Base-by-base conservation (phyloP, 2,888 invertebrate genomes). In the Trichopoda pennipes region DNA sequence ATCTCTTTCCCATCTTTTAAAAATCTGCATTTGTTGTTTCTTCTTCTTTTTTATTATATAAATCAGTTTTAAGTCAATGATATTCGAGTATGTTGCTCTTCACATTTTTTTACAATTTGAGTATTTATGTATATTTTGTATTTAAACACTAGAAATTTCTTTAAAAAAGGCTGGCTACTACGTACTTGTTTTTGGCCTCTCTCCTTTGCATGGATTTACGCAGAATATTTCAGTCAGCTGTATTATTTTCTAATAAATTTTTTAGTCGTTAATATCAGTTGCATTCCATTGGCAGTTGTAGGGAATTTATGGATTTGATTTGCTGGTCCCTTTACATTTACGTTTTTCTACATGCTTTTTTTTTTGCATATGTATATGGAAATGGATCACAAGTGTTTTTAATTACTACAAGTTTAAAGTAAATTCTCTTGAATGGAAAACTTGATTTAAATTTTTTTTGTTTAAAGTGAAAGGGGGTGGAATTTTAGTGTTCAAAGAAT, bases 21-120 rank as follows among this genome's bases (percentile, higher is more conserved):
- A 55, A 56, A 21, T 28, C 7, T 28, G 23, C 64, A 16, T n/a
- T 47, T 1, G 17, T 49, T 49, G 9, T 49, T 6, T 44, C 4
- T 8, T 17, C 1, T 69, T 64, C 42, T 74, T 51, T 69, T 55
- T 42, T 47, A 12, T n/a, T 19, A 32, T 47, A 38, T 72, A 75
- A 79, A 60, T 75, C 72, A 69, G 77, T 63, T 78, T 74, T 23
- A 66, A 76, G 73, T 75, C 78, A 64, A 78, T 78, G 82, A 74
- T 82, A 75, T 75, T 75, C 42, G 42, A 44, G 42, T 44, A 44
- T 44, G 42, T 44, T 44, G 42, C n/a, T 14, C 16, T 44, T 14
- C 16, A 44, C 16, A 44, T 44, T 56, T 16, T 49, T 16, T 49
- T 19, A 1, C 35, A 28, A 38, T 74, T 68, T 19, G 16, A 44